Percentiles rank a stretch among this genome's conserved stretches.
Conservation (phyloP, 2,113 vertebrate genomes). For the Charadrius vociferus region DNA sequence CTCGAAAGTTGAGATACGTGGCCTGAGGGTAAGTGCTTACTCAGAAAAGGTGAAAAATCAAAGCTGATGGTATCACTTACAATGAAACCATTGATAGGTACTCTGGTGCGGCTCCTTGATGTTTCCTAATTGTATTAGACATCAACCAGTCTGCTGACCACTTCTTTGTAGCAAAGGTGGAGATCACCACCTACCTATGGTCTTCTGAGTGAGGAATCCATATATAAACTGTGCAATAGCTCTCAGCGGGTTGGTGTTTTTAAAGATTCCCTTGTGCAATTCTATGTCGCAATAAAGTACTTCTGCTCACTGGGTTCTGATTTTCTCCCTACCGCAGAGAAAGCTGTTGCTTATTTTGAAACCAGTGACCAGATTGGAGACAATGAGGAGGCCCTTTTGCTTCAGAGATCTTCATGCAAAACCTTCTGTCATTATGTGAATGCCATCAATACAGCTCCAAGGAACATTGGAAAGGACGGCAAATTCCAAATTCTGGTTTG, state of each 20-base stretch:
- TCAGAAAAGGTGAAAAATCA: neutral
- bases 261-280: neutral
- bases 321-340: slow-evolving; percentile 76
- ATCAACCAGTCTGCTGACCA: neutral
- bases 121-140: neutral
- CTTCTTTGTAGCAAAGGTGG: neutral
- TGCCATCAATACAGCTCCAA: slow-evolving; percentile 87
- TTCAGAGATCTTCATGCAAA: slow-evolving; percentile 81
- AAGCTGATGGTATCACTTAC: neutral
- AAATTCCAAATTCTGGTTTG: slow-evolving; percentile 97
- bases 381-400: slow-evolving; percentile 79
- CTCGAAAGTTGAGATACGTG: neutral
- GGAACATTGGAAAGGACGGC: slow-evolving; percentile 95
- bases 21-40: neutral
- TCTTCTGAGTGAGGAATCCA: neutral
- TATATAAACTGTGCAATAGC: neutral
- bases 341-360: slow-evolving; percentile 88
- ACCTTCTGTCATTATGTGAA: slow-evolving; percentile 91
- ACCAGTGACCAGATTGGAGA: slow-evolving; percentile 88
- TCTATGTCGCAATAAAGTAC: neutral
- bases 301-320: neutral
- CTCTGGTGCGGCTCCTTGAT: neutral
- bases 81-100: neutral
- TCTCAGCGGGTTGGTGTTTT: neutral
- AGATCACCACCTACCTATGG: neutral